Conservation (phyloP, 64 coral and sea anemone species). For the Anthopleura sola region DNA sequence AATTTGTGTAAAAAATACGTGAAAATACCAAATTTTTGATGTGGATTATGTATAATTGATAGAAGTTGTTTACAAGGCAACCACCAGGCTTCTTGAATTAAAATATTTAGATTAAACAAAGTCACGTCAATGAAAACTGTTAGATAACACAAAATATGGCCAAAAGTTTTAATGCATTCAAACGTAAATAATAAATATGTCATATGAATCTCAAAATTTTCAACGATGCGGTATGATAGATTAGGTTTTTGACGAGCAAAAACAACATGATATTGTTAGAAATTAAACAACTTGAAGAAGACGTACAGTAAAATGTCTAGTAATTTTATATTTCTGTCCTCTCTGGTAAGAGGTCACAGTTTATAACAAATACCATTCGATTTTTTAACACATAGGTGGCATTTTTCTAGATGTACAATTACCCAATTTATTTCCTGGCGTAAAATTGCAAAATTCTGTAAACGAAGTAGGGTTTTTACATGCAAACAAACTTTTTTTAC, state of each 20-base stretch:
- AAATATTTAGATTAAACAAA: background rate
- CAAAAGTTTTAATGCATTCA: background rate
- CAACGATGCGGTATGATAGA: background rate
- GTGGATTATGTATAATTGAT: background rate
- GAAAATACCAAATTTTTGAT: background rate
- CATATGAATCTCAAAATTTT: background rate
- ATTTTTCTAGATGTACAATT: background rate
- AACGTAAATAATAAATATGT: background rate
- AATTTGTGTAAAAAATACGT: background rate
- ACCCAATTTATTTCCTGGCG: background rate
- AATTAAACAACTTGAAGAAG: background rate
- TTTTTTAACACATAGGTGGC: background rate
- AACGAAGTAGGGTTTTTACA: background rate
- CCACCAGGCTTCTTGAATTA: background rate
- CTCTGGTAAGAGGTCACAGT: background rate
- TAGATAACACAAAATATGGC: background rate
- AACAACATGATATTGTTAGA: background rate
- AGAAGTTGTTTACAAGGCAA: background rate
- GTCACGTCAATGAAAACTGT: background rate
- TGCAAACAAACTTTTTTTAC: background rate
- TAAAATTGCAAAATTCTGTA: background rate
- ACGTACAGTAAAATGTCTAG: background rate
- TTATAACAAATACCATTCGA: background rate
- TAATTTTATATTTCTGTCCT: background rate
- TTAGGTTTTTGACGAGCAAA: background rate